A percentile compares a stretch with the other conserved stretches of the same genome.
These are phyloP conservation scores for Lasiurus cinereus DNA, from an alignment of 2,113 vertebrate genomes.

Conservation along the genomic window DNA sequence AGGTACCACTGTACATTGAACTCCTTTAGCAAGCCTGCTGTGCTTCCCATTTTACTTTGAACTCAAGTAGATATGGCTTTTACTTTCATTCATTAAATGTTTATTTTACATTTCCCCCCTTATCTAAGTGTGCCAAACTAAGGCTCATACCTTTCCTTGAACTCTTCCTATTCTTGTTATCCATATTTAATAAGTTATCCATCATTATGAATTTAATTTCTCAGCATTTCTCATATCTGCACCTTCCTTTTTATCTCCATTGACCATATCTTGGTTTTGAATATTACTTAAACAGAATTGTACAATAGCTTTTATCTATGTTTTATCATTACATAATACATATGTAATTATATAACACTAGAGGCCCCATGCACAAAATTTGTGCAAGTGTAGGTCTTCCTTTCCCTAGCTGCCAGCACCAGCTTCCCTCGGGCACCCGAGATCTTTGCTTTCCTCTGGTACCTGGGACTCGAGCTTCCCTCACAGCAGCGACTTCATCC, in stretches of 20 bases:
- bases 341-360: not conserved
- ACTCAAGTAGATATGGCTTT: not conserved
- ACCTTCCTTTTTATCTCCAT: not conserved
- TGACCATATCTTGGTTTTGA: not conserved
- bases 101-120: not conserved
- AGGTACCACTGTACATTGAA: not conserved
- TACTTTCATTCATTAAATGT: not conserved
- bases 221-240: not conserved
- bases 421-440: too few species aligned
- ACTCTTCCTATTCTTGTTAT: not conserved
- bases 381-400: too few species aligned
- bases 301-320: not conserved
- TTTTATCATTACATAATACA: not conserved
- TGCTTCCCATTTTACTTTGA: not conserved
- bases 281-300: not conserved
- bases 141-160: not conserved
- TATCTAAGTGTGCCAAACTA: not conserved
- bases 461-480: too few species aligned
- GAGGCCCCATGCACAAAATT: too few species aligned
- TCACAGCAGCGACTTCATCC: rapidly evolving
- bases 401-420: too few species aligned
- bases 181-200: not conserved
- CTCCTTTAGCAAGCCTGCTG: not conserved
- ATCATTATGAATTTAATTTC: not conserved
- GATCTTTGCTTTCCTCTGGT: too few species aligned